These are phyloP conservation scores for Sternarchorhynchus goeldii DNA, from an alignment of 2,797 vertebrate genomes.

Conservation along the genomic window DNA sequence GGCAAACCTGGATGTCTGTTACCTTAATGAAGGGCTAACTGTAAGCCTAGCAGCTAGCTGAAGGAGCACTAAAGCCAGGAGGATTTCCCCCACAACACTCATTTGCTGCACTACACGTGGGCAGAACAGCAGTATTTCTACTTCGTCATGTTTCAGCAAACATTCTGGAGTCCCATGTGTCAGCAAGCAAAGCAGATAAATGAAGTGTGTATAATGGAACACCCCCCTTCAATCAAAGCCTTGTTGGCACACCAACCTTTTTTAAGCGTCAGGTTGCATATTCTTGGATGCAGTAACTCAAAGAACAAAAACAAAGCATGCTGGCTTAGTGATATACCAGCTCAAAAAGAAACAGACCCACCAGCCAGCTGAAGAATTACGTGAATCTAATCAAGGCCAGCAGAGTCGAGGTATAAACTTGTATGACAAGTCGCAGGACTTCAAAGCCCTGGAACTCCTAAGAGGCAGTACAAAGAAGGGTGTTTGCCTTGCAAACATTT, in stretches of 20 bases:
- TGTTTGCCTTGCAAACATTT: slow-evolving; percentile 44
- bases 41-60: slow-evolving; percentile 59
- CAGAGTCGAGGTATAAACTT: background rate
- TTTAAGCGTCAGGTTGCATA: background rate
- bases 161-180: background rate
- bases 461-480: background rate
- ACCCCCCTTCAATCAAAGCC: slow-evolving; percentile 28
- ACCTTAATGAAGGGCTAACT: slow-evolving; percentile 52
- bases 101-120: slow-evolving; percentile 51
- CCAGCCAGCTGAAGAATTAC: background rate
- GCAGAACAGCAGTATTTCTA: slow-evolving; percentile 9
- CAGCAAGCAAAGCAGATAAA: slow-evolving; percentile 24
- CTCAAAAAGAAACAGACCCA: background rate
- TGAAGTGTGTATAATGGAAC: slow-evolving; percentile 44
- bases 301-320: background rate
- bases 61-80: slow-evolving; percentile 68
- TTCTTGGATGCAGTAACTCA: background rate
- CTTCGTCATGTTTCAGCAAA: slow-evolving; percentile 23
- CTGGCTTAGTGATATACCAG: background rate
- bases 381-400: background rate
- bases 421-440: slow-evolving; percentile 8
- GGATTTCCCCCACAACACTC: slow-evolving; percentile 70
- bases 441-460: slow-evolving; percentile 6
- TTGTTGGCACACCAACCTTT: slow-evolving; percentile 2
- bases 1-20: slow-evolving; percentile 36